Base-by-base conservation (phyloP, 2,888 invertebrate genomes). In the Apoderus coryli region DNA sequence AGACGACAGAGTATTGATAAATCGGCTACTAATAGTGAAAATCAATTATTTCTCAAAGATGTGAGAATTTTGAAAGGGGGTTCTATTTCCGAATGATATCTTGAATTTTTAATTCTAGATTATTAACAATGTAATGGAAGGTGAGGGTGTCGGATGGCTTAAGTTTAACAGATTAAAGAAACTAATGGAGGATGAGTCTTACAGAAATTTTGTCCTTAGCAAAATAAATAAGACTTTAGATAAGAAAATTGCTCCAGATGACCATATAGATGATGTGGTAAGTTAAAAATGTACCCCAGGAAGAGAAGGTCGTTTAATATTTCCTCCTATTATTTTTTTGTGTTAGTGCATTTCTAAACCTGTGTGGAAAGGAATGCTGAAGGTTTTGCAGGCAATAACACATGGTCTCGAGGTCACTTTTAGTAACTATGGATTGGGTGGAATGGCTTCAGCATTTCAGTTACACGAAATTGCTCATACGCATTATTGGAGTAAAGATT, bases 101-200 rank as follows among this genome's bases (percentile, higher is more conserved):
- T n/a, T n/a, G n/a, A n/a, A n/a, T n/a, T n/a, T n/a, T n/a, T n/a
- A n/a, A 30, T 50, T 49, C 3, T 49, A 80, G 75, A 67, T 86
- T 29, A 72, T 86, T 1, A 76, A 71, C 50, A 78, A 76, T 56
- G 86, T 90, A 2, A 56, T 89, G 32, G 79, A 82, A 38, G 93
- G 93, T 3, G 89, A 92, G 59, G 90, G 92, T 0, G 85, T 99
- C 1, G 92, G 95, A 10, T 96, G 96, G 90, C 65, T 98, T 27
- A 92, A 95, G 54, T 63, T 92, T 10, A 89, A 85, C 51, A 71
- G 92, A 13, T 65, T 95, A 28, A 86, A 85, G 53, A 93, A 92
- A 51, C 63, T 99, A 14, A 92, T 99, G 89, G 96, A 98, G 56
- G 96, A 99, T 57, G 98, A 99, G 60, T 93, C 88, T 26, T 92